phyloP scores from a whole-genome alignment of 2,797 vertebrate genomes.

The Atherinosoma microstoma region DNA sequence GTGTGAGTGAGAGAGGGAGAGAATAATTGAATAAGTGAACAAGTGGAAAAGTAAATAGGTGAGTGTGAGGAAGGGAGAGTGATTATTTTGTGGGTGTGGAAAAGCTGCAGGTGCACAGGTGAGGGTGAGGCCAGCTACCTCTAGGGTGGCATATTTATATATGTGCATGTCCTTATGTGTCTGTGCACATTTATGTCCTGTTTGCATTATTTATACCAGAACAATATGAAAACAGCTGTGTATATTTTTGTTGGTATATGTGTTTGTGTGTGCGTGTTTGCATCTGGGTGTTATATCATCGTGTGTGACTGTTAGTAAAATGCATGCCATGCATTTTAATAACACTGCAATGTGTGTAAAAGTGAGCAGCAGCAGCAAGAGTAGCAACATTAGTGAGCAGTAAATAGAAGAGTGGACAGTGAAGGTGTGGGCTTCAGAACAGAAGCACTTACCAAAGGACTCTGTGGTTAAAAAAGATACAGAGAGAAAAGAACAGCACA shows the following conservation, averaged over 20 bases:
- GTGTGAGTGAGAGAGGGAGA: constrained; percentile 57
- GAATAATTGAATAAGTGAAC: constrained; percentile 69
- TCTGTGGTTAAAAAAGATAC: constrained; percentile 99
- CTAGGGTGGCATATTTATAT: constrained; percentile 52
- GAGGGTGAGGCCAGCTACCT: constrained; percentile 71
- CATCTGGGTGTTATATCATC: constrained; percentile 57
- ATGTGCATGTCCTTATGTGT: constrained; percentile 30
- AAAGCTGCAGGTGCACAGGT: constrained; percentile 77
- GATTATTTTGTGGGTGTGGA: constrained; percentile 67
- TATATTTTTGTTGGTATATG: not conserved
- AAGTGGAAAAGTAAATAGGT: constrained; percentile 74
- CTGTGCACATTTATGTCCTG: not conserved
- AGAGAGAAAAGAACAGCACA: constrained; percentile 99
- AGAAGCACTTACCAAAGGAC: constrained; percentile 99
- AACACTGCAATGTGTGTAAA: constrained; percentile 86
- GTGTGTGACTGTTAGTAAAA: constrained; percentile 96
- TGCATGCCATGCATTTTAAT: constrained; percentile 99
- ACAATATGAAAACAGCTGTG: not conserved
- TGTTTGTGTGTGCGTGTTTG: constrained; percentile 28
- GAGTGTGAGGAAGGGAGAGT: constrained; percentile 68
- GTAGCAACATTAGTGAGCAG: constrained; percentile 82
- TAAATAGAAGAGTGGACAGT: constrained; percentile 80
- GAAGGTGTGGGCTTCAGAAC: constrained; percentile 93
- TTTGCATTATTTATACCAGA: constrained; percentile 28
- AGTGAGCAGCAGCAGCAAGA: constrained; percentile 89